phyloP scores from a whole-genome alignment of 2,113 vertebrate genomes.

The Forbesichthys agassizii region DNA sequence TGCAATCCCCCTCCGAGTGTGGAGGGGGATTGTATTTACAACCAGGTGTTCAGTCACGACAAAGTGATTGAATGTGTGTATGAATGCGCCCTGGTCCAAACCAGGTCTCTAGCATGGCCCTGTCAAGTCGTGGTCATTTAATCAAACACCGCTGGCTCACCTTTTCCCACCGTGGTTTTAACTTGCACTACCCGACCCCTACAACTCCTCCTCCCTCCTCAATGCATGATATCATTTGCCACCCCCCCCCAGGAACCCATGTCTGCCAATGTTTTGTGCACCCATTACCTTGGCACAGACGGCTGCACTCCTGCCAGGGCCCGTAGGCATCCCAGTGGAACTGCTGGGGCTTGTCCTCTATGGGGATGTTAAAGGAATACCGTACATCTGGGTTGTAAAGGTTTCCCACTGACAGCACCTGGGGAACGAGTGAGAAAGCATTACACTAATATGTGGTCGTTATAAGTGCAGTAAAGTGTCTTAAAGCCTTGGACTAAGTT shows the following conservation, averaged over 20 bases:
- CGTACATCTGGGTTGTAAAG: conserved; percentile 94
- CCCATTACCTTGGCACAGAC: conserved; percentile 91
- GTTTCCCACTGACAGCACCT: conserved; percentile 96
- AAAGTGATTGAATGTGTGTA: conserved; percentile 12
- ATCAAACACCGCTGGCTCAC: conserved; percentile 23
- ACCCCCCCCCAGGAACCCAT: conserved; percentile 29
- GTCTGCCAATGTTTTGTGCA: conserved; percentile 38
- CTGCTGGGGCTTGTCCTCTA: conserved; percentile 91
- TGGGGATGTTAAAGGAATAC: conserved; percentile 95
- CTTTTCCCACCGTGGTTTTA: not conserved
- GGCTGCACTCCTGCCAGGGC: conserved; percentile 93
- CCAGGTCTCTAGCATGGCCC: conserved; percentile 24
- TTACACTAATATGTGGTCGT: not conserved
- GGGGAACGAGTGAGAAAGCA: conserved; percentile 19
- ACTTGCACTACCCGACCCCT: not conserved
- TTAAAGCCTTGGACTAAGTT: too few species aligned
- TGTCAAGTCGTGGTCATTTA: conserved; percentile 32
- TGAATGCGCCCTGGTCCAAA: conserved; percentile 26
- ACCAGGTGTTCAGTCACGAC: conserved; percentile 15
- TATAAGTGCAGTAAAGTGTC: too few species aligned
- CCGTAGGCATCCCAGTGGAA: conserved; percentile 96
- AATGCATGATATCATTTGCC: conserved; percentile 38
- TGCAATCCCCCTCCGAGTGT: conserved; percentile 39
- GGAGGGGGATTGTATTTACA: conserved; percentile 4
- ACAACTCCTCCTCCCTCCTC: conserved; percentile 22